Conservation (phyloP, 1,140 invertebrate species). For the Odontomachus brunneus region DNA sequence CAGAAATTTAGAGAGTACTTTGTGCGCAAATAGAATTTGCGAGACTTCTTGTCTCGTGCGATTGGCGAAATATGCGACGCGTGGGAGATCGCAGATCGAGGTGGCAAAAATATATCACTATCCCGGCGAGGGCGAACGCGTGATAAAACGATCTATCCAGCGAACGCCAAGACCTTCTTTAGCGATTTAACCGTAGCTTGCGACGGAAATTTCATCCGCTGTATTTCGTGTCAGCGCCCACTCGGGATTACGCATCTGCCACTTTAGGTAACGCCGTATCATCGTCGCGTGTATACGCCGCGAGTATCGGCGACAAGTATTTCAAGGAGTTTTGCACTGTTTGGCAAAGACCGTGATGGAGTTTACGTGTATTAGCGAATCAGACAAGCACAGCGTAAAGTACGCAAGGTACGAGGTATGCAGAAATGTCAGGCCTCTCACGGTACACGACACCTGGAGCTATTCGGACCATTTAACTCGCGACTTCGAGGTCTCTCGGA, state of each 20-base stretch:
- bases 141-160: not conserved
- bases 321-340: not conserved
- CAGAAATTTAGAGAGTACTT: too few species aligned
- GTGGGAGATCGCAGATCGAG: too few species aligned
- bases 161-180: not conserved
- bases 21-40: too few species aligned
- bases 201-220: constrained; percentile 41
- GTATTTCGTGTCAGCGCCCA: constrained; percentile 51
- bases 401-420: too few species aligned
- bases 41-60: too few species aligned
- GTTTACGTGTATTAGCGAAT: not conserved
- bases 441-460: too few species aligned
- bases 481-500: too few species aligned
- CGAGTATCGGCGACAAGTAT: not conserved
- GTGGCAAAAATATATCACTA: not conserved
- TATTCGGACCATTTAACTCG: too few species aligned
- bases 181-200: not conserved
- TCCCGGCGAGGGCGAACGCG: not conserved
- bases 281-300: constrained; percentile 1
- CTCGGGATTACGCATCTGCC: constrained; percentile 51
- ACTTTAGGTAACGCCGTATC: constrained; percentile 47
- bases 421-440: too few species aligned
- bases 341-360: not conserved
- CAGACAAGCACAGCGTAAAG: not conserved
- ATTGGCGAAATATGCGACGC: too few species aligned